Conservation (phyloP, 2,113 vertebrate species). For the Origma solitaria region DNA sequence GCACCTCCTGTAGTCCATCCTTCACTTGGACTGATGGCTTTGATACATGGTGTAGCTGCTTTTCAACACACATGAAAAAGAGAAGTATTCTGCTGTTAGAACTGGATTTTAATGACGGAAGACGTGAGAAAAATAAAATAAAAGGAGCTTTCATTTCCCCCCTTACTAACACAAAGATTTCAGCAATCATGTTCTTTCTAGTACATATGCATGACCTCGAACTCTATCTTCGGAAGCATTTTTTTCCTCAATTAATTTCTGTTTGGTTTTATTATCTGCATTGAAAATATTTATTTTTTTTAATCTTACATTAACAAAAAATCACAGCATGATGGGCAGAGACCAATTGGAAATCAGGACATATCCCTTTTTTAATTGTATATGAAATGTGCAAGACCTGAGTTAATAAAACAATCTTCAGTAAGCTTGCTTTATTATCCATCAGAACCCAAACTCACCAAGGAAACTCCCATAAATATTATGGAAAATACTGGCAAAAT, state of each 20-base stretch:
- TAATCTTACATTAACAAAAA: not conserved
- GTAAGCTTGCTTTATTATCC: not conserved
- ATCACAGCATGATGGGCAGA: not conserved
- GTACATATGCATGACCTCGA: slow-evolving; percentile 5
- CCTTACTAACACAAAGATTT: slow-evolving; percentile 63
- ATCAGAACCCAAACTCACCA: slow-evolving; percentile 14
- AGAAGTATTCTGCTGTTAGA: slow-evolving; percentile 78
- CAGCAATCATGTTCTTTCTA: slow-evolving; percentile 39
- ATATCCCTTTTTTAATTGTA: not conserved
- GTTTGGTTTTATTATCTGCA: slow-evolving; percentile 42
- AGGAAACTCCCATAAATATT: slow-evolving; percentile 2
- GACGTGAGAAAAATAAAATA: slow-evolving; percentile 65
- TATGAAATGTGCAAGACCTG: not conserved
- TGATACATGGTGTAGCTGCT: slow-evolving; percentile 96
- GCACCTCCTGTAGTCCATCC: slow-evolving; percentile 97
- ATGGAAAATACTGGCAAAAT: not conserved
- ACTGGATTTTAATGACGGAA: slow-evolving; percentile 77
- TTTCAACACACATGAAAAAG: slow-evolving; percentile 83
- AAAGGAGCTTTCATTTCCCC: slow-evolving; percentile 69
- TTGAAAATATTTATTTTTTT: not conserved
- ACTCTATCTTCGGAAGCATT: slow-evolving; percentile 21
- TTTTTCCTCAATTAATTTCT: slow-evolving; percentile 25
- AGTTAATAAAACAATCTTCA: slow-evolving; percentile 19
- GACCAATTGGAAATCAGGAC: slow-evolving; percentile 3
- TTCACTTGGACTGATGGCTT: slow-evolving; percentile 99